Conservation (phyloP, 2,797 vertebrate species). For the Falco naumanni region DNA sequence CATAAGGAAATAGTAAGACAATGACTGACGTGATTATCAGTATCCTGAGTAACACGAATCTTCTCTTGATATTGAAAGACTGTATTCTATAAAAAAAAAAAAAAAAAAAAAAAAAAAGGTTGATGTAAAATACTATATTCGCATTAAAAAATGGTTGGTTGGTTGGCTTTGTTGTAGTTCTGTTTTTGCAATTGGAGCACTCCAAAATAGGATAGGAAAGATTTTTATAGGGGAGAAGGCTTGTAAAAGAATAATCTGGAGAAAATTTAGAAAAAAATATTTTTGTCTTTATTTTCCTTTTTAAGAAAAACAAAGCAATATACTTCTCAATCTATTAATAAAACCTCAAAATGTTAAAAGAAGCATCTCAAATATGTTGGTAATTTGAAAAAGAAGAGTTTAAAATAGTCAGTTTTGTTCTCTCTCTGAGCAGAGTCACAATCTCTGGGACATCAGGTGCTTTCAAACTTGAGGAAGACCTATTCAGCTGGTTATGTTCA, state of each 20-base stretch:
- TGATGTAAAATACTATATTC: neutral
- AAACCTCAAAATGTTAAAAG: neutral
- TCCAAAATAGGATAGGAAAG: neutral
- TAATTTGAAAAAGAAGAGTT: neutral
- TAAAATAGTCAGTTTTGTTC: neutral
- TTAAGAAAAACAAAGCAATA: neutral
- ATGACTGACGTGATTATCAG: neutral
- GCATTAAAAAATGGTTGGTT: neutral
- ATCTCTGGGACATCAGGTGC: neutral
- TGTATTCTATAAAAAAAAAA: too few species aligned
- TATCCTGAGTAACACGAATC: neutral
- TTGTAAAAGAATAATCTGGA: neutral
- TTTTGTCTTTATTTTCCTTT: neutral
- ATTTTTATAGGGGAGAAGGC: neutral
- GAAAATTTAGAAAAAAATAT: rapidly evolving
- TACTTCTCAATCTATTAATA: neutral
- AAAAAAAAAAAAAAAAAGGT: too few species aligned
- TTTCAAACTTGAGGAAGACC: neutral
- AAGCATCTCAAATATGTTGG: rapidly evolving
- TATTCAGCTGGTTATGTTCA: neutral
- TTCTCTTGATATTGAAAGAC: neutral
- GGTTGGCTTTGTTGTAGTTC: rapidly evolving
- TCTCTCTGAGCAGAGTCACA: neutral
- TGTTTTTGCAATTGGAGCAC: neutral
- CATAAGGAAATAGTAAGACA: neutral